Evolutionary conservation across 2,888 invertebrate genomes (phyloP), one percentile per base, ranked within the genome.

Genomic region (Copidosoma aretas): DNA sequence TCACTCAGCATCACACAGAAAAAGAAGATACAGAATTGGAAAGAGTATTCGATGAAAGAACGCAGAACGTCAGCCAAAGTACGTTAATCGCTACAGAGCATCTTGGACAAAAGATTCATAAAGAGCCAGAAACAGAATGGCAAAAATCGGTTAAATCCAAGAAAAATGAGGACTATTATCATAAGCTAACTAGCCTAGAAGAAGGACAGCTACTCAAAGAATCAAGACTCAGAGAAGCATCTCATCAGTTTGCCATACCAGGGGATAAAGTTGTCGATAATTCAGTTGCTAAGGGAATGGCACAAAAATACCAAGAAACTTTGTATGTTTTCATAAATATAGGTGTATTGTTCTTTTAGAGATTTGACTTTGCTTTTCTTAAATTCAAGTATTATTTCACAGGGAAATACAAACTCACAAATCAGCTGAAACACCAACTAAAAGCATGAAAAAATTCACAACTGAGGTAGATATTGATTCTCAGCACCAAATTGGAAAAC

Each of bases 181-280:
- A 85, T 77, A 93, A 93, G 83, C 83, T 94, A 46, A 92, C 92
- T 83, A 91, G 90, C 80, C 86, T 95, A 60, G 95, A 95, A 84
- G 93, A 92, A 74, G 92, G 92, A 75, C 95, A 95, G 84, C 87
- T 95, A 51, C 86, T 91, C 21, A 94, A 93, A 82, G 95, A 95
- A 82, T 89, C 91, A 71, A 89, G 91, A 77, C 83, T 93, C 68
- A 88, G 95, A 71, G 93, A 93, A 84, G 85, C 91, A 53, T 88
- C 87, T 60, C 94, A 93, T 83, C 94, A 94, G 80, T 93, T 90
- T 81, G 91, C 93, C 41, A 91, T 94, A 77, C 93, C 94, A 64
- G 94, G 94, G 8, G 93, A 94, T 72, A 93, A 92, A 80, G 85
- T 94, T 60, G 89, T 91, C 1, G 88, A 87, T 75, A 90, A 88